Evolutionary conservation across 1,140 invertebrate genomes (phyloP), one percentile per base, ranked within the genome.

Genomic region (Scylla paramamosain): DNA sequence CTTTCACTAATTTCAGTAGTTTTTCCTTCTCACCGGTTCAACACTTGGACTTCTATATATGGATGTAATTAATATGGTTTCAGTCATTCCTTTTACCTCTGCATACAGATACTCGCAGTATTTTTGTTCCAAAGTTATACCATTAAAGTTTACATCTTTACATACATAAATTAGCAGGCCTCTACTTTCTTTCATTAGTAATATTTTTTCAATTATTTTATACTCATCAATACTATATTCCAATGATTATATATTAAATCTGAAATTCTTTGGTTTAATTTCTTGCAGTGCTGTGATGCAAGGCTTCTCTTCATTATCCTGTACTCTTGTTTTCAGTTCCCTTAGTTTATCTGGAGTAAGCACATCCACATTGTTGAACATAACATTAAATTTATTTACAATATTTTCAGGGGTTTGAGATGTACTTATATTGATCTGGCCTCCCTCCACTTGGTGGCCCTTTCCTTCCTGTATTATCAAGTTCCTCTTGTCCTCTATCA

Each of bases 341-440:
- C n/a, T n/a, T n/a, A n/a, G n/a, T n/a, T n/a, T n/a, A n/a, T n/a
- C n/a, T n/a, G n/a, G n/a, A n/a, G n/a, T n/a, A n/a, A n/a, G n/a
- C n/a, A n/a, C n/a, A n/a, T n/a, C n/a, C n/a, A n/a, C n/a, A n/a
- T 89, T 89, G 32, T 31, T 89, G 32, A 89, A 89, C 87, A 89
- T 89, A 31, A 45, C 25, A 89, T 8, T 39, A 25, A 32, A 32
- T 25, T 89, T 89, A 89, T 89, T 89, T 89, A 89, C 87, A 89
- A 6, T 84, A 8, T 84, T 6, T 31, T 8, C 31, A 84, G 6
- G 25, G 4, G n/a, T 4, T 25, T 25, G 6, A n/a, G n/a, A n/a
- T n/a, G 4, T 84, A 28, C 83, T 28, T 31, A 7, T 28, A 7
- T 84, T 25, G 8, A 8, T 8, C 20, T 8, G 31, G 83, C 14